A percentile compares a stretch with the other conserved stretches of the same genome.
These are phyloP conservation scores for Drosophila emarginata DNA, from an alignment of 2,888 invertebrate genomes.

Conservation along the genomic window DNA sequence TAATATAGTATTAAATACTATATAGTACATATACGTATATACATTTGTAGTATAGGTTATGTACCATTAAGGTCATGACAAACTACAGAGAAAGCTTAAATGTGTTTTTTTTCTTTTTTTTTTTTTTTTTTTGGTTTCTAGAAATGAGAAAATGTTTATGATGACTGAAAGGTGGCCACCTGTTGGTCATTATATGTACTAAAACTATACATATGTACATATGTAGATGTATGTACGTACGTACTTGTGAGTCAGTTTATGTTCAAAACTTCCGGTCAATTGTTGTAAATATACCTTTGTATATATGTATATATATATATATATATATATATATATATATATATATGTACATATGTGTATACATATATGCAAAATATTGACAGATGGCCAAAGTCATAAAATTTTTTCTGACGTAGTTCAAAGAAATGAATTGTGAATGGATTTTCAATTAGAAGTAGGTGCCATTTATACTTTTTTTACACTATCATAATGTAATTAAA, in stretches of 20 bases:
- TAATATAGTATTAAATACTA: no score
- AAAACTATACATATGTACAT: background rate
- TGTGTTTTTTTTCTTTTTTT: background rate
- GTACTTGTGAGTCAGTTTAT: background rate
- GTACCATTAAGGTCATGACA: background rate
- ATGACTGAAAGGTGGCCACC: background rate
- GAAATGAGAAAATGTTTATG: background rate
- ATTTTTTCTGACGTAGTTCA: background rate
- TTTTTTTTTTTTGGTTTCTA: background rate
- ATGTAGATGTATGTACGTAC: no score
- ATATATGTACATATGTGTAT: no score
- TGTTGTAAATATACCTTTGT: background rate
- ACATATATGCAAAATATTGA: background rate
- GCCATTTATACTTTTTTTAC: background rate
- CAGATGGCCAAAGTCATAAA: background rate
- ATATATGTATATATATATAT: no score
- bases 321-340: no score
- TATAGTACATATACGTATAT: background rate
- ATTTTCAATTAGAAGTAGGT: background rate
- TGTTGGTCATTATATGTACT: background rate
- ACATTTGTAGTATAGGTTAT: background rate
- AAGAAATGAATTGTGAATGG: background rate
- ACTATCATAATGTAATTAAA: no score
- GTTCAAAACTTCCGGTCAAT: slow-evolving; percentile 1
- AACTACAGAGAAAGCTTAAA: background rate